phyloP scores from a whole-genome alignment of 2,113 vertebrate species.

The Anhinga rufa region DNA sequence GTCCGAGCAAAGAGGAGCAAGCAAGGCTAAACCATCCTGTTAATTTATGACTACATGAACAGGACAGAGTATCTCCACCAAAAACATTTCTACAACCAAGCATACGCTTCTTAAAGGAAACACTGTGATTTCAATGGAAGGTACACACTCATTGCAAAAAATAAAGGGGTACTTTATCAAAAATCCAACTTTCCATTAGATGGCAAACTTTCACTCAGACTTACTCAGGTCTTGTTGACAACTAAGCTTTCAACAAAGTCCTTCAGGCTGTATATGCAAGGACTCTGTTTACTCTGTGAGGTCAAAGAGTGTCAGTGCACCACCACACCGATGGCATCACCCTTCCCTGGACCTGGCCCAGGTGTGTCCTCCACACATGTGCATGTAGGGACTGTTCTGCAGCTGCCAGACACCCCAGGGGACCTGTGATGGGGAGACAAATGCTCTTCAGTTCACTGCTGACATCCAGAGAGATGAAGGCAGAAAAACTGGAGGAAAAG shows the following conservation, averaged over 20 bases:
- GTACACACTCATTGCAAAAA: not conserved
- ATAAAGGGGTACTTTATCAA: not conserved
- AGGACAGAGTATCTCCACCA: not conserved
- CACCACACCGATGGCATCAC: rapidly evolving
- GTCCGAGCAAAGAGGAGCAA: not conserved
- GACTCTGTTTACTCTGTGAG: not conserved
- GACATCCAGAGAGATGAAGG: not conserved
- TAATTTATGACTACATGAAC: not conserved
- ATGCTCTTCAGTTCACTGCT: not conserved
- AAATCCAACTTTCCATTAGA: not conserved
- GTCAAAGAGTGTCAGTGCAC: not conserved
- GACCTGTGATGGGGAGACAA: not conserved
- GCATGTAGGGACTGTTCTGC: not conserved
- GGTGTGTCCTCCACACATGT: not conserved
- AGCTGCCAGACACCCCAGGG: not conserved
- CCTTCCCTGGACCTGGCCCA: not conserved
- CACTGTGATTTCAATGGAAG: not conserved
- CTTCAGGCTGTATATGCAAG: not conserved
- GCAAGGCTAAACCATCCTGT: not conserved
- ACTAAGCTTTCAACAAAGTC: not conserved
- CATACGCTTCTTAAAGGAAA: not conserved
- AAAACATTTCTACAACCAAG: not conserved
- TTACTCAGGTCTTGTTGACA: not conserved
- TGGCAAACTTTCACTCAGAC: not conserved
- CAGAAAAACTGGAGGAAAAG: not conserved